phyloP scores from a whole-genome alignment of 2,113 vertebrate species.

The Sebastes fasciatus region DNA sequence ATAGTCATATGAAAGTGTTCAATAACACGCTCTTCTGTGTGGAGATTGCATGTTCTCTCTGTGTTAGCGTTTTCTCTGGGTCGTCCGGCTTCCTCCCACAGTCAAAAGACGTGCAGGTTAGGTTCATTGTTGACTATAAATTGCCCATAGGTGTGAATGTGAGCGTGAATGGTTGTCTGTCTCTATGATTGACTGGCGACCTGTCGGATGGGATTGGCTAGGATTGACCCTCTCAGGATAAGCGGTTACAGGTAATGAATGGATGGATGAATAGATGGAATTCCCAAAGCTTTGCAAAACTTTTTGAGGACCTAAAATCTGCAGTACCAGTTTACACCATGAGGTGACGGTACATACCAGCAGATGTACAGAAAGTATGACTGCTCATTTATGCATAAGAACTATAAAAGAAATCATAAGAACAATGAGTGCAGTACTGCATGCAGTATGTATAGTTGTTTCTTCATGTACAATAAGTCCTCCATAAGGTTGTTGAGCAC shows the following conservation, averaged over 20 bases:
- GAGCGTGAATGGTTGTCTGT: neutral
- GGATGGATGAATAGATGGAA: neutral
- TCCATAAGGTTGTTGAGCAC: neutral
- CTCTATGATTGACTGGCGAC: neutral
- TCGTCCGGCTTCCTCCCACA: neutral
- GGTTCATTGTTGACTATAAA: neutral
- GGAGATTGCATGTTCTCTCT: neutral
- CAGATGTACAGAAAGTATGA: neutral
- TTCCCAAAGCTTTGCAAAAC: neutral
- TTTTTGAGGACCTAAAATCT: neutral
- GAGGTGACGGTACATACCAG: constrained; percentile 50
- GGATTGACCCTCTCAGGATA: neutral
- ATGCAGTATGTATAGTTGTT: neutral
- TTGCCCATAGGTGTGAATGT: neutral
- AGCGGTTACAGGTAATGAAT: neutral
- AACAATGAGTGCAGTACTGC: neutral
- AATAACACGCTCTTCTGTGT: neutral
- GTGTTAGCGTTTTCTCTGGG: neutral
- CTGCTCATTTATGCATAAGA: neutral
- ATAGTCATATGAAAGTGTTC: constrained; percentile 3
- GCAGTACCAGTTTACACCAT: constrained; percentile 41
- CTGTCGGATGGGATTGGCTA: neutral
- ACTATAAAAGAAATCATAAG: neutral
- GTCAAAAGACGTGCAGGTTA: neutral
- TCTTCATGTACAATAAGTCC: neutral